A percentile compares a stretch with the other conserved stretches of the same genome.
These are phyloP conservation scores for Bungarus multicinctus DNA, from an alignment of 2,113 vertebrate species.

Conservation along the genomic window DNA sequence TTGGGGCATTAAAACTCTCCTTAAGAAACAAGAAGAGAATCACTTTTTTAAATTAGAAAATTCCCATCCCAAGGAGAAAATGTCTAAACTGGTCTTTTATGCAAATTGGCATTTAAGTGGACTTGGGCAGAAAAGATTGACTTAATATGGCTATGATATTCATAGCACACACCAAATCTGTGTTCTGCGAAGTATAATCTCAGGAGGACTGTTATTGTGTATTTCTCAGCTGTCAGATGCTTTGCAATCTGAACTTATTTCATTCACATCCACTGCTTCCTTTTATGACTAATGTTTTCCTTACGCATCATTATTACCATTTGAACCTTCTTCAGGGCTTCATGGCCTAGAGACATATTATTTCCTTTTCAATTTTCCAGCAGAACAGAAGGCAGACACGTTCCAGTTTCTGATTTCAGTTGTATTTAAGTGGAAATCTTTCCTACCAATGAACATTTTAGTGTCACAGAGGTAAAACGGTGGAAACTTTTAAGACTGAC, in stretches of 20 bases:
- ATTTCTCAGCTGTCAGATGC: background rate
- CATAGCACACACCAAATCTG: background rate
- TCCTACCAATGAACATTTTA: background rate
- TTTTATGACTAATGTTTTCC: background rate
- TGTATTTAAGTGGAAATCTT: background rate
- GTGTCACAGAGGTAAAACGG: background rate
- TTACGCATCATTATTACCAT: background rate
- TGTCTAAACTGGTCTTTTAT: background rate
- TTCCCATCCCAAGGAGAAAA: background rate
- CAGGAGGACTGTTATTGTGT: background rate
- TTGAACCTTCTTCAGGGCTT: background rate
- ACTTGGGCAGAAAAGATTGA: background rate
- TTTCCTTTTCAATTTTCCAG: background rate
- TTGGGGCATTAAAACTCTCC: too few species aligned
- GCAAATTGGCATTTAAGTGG: background rate
- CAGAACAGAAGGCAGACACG: background rate
- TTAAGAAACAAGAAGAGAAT: background rate
- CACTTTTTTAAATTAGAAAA: background rate
- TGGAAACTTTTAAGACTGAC: background rate
- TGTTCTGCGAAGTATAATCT: background rate
- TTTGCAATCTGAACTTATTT: background rate
- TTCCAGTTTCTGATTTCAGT: background rate
- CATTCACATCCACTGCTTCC: background rate
- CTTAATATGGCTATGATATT: background rate
- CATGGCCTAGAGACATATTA: background rate